Base-by-base conservation (phyloP, 2,888 invertebrate species). In the Pseudoips prasinana region DNA sequence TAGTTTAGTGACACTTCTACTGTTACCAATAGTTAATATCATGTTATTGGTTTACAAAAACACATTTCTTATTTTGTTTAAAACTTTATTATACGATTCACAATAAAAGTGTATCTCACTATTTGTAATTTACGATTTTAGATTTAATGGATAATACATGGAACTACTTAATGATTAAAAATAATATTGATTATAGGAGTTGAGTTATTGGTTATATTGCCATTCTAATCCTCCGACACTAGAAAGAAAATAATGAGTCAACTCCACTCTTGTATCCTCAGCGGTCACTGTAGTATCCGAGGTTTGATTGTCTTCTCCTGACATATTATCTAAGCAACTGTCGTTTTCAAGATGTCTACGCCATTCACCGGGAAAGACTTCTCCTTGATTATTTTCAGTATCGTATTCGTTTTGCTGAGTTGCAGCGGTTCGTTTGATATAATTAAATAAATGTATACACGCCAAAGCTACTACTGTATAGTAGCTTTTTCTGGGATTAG, bases 381-480 rank as follows among this genome's bases (percentile, higher is more conserved):
- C 43, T 42, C 38, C 35, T 7, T n/a, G 1, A 33, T n/a, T 18
- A 50, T 42, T 50, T 50, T 50, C 44, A 50, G 46, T 20, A 48
- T 52, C 48, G 14, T 46, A 44, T 48, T 46, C 46, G 3, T 37
- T 48, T 48, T 22, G 37, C 6, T 25, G 31, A 1, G 2, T 22
- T 41, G 8, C n/a, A 40, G 1, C 29, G 8, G 6, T 4, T 46
- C 22, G 23, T 46, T 46, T 46, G 1, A 41, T 7, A 46, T 39
- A 46, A 46, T 39, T 46, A 3, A 43, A 46, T n/a, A 46, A 43
- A 43, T 43, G 31, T 5, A 38, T 25, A 43, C 42, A 32, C 1
- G 42, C 42, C 42, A 43, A 43, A 1, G 42, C 39, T 22, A 43
- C 42, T 32, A n/a, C n/a, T n/a, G n/a, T n/a, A 1, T 39, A 32